Evolutionary conservation across 2,113 vertebrate species (phyloP).

Genomic region (Ceuthmochares aereus): DNA sequence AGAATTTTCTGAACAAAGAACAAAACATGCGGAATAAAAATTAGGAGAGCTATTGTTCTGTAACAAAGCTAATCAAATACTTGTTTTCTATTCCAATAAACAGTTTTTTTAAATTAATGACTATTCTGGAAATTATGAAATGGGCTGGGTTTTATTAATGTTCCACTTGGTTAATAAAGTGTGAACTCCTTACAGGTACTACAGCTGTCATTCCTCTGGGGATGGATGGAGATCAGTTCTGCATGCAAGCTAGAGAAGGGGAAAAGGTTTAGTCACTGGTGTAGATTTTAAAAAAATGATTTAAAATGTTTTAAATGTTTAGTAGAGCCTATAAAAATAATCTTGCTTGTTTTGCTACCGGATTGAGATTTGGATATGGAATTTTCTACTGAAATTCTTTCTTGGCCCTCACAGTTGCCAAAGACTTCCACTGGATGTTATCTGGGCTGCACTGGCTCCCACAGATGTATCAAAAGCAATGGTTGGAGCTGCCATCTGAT

Average conservation of each 20-base stretch:
- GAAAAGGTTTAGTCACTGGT: conserved; percentile 8
- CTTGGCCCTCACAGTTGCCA: neutral
- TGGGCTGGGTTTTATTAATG: conserved; percentile 64
- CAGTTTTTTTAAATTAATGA: conserved; percentile 64
- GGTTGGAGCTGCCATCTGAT: neutral
- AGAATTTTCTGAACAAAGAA: conserved; percentile 56
- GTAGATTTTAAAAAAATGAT: conserved; percentile 44
- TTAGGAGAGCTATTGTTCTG: conserved; percentile 58
- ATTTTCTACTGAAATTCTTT: conserved; percentile 29
- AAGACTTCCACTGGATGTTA: neutral
- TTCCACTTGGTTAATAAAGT: conserved; percentile 75
- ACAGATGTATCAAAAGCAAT: neutral
- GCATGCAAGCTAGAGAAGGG: conserved; percentile 17
- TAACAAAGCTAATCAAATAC: conserved; percentile 75
- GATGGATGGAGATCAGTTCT: neutral
- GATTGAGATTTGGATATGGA: neutral
- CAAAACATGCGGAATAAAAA: conserved; percentile 56
- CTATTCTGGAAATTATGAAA: conserved; percentile 67
- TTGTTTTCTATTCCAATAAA: conserved; percentile 74
- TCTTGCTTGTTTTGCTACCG: conserved; percentile 8
- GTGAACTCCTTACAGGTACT: conserved; percentile 58
- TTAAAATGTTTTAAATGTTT: conserved; percentile 16
- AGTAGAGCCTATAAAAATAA: conserved; percentile 31
- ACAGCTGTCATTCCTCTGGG: conserved; percentile 22
- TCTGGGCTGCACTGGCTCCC: neutral